Evolutionary conservation across 1,140 invertebrate genomes (phyloP), one percentile per base, ranked within the genome.

Genomic region (Brachionus rotundiformis): DNA sequence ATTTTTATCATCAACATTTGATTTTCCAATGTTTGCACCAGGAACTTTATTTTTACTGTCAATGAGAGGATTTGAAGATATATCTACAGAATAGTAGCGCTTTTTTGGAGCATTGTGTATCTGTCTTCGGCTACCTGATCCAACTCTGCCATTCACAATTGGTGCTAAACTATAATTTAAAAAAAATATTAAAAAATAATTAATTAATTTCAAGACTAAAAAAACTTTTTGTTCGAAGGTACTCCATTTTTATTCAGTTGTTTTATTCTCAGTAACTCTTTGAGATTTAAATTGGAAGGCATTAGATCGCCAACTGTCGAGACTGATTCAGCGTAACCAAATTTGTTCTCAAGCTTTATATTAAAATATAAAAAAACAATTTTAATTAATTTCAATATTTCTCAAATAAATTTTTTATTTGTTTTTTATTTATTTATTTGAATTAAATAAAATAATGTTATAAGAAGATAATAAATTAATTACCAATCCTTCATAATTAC

Each of bases 251-350:
- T 73, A n/a, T 73, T 73, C 23, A 73, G 13, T 73, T 73, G 33
- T 27, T 44, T 73, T 44, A 73, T 73, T 19, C 33, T 73, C 25
- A 73, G 44, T n/a, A 73, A 10, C 27, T 73, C 68, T 73, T 41
- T 44, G 5, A 73, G 25, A 29, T 73, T 73, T n/a, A 36, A 71
- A 71, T 39, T 63, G 16, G 63, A 44, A 44, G 68, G 68, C 39
- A 44, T 44, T 41, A 73, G 23, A 25, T 73, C 68, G 10, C 36
- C 68, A 8, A 73, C 68, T 44, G 68, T 73, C 13, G 68, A 73
- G 1, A 73, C 68, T n/a, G 68, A 73, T 16, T 73, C 68, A 44
- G 36, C 44, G 36, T 73, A 73, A 11, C 68, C 68, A 73, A 73
- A 73, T 44, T 73, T 73, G 13, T 23, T 73, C 10, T 73, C 68